These are phyloP conservation scores for Pagetopsis macropterus DNA, from an alignment of 2,797 vertebrate species.

Conservation along the genomic window DNA sequence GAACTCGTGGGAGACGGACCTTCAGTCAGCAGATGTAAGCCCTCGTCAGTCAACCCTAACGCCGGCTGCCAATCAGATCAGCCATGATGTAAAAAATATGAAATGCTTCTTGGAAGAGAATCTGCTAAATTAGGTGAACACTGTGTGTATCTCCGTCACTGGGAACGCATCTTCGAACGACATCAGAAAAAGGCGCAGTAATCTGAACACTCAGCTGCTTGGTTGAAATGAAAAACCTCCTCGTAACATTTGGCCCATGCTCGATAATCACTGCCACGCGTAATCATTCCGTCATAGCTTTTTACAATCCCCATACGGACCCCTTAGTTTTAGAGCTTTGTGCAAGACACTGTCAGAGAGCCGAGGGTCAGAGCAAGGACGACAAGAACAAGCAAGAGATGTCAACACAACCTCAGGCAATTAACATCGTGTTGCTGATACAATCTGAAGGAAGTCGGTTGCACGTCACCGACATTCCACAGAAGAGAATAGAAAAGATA, in stretches of 20 bases:
- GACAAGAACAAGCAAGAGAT: conserved; percentile 34
- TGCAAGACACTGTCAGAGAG: conserved; percentile 48
- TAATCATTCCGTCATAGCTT: conserved; percentile 52
- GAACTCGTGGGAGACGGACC: too few relatives aligned
- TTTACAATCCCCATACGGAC: conserved; percentile 35
- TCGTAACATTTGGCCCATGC: conserved; percentile 43
- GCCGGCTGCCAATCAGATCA: too few relatives aligned
- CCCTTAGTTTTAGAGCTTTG: conserved; percentile 25
- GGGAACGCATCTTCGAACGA: not conserved
- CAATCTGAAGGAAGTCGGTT: conserved; percentile 12
- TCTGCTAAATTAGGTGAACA: too few relatives aligned
- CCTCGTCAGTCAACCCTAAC: too few relatives aligned
- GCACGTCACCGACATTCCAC: conserved; percentile 15
- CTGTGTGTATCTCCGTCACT: too few relatives aligned
- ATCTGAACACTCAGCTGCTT: conserved; percentile 43
- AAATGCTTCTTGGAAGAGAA: too few relatives aligned
- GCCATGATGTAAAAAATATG: too few relatives aligned
- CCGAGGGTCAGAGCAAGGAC: conserved; percentile 32
- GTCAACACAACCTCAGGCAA: conserved; percentile 31
- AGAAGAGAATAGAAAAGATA: conserved; percentile 9
- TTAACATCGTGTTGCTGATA: conserved; percentile 34
- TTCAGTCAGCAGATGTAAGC: too few relatives aligned
- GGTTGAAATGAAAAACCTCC: conserved; percentile 39
- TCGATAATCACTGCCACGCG: conserved; percentile 41
- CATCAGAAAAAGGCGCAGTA: conserved; percentile 20